phyloP scores from a whole-genome alignment of 2,113 vertebrate genomes.

The Elachura formosa region DNA sequence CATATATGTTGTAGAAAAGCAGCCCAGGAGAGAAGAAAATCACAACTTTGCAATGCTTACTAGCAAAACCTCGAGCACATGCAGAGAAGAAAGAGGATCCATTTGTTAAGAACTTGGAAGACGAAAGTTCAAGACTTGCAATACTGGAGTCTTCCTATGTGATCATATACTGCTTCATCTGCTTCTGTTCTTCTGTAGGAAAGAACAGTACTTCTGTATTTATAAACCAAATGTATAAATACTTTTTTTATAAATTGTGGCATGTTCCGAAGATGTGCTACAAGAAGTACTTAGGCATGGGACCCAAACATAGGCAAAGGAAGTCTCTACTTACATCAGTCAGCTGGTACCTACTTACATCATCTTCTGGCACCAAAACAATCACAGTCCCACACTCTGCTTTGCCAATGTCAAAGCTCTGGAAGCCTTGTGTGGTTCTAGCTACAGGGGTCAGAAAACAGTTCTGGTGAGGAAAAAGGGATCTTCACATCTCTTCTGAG shows the following conservation, averaged over 20 bases:
- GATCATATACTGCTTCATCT: background rate
- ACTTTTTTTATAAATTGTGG: background rate
- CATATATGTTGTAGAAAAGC: background rate
- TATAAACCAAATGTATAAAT: background rate
- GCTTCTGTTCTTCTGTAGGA: background rate
- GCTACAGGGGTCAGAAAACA: background rate
- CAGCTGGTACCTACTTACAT: background rate
- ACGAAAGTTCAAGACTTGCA: background rate
- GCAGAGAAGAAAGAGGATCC: background rate
- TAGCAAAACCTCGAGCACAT: background rate
- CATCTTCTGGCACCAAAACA: background rate
- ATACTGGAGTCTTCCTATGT: background rate
- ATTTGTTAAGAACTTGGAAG: background rate
- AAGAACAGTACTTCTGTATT: background rate
- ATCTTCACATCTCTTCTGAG: background rate
- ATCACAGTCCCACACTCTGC: background rate
- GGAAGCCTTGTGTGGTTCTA: background rate
- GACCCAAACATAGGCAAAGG: background rate
- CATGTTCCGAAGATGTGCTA: background rate
- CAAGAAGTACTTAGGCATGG: background rate
- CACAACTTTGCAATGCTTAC: background rate
- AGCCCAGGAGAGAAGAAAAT: background rate
- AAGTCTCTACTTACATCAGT: background rate
- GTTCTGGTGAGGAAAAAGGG: background rate
- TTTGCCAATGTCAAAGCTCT: background rate